Evolutionary conservation across 1,140 invertebrate genomes (phyloP).

Genomic region (Bombus difficillimus): DNA sequence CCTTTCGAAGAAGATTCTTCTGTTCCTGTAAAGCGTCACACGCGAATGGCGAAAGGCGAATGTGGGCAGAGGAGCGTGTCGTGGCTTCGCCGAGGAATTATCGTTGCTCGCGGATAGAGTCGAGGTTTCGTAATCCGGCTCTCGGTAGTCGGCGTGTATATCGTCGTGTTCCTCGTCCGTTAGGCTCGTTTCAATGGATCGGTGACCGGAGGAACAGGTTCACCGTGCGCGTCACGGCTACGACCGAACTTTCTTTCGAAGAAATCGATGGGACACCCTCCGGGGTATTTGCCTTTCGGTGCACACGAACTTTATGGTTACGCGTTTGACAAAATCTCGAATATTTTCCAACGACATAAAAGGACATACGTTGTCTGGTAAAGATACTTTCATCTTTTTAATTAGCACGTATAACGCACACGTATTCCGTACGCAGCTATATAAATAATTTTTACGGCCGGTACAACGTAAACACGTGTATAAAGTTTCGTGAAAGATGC

Average conservation of each 20-base stretch:
- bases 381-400: background rate
- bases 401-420: background rate
- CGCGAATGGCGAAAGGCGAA: conserved; percentile 54
- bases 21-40: background rate
- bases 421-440: too few relatives aligned
- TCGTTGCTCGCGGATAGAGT: conserved; percentile 45
- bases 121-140: conserved; percentile 54
- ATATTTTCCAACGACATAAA: background rate
- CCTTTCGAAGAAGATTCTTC: conserved; percentile 19
- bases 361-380: background rate
- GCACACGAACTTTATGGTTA: too few relatives aligned
- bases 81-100: conserved; percentile 38
- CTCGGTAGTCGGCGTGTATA: conserved; percentile 31
- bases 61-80: conserved; percentile 37
- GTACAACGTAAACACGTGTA: too few relatives aligned
- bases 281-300: background rate
- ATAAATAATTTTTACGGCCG: too few relatives aligned
- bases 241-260: conserved; percentile 38
- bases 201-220: conserved; percentile 48
- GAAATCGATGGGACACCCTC: conserved; percentile 11
- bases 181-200: conserved; percentile 34
- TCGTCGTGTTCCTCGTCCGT: conserved; percentile 33
- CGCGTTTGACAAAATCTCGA: background rate
- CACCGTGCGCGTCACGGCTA: background rate
- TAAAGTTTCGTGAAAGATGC: too few relatives aligned